Evolutionary conservation across 2,797 vertebrate genomes (phyloP).

Genomic region (Distichodus sexfasciatus): DNA sequence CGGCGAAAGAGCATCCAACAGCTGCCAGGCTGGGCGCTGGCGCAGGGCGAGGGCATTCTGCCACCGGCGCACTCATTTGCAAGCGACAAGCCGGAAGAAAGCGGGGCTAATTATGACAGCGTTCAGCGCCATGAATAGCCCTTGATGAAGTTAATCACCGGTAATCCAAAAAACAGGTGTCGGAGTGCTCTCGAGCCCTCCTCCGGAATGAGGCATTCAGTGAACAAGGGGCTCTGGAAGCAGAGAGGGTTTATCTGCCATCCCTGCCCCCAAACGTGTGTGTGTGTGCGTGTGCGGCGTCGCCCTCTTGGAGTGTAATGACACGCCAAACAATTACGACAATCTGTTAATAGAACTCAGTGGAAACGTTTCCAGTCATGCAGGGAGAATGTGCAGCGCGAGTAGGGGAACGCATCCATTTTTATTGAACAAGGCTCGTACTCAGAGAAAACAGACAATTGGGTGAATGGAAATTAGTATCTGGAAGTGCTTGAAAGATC

Average conservation of each 20-base stretch:
- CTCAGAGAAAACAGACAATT: conserved; percentile 57
- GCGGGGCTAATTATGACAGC: conserved; percentile 79
- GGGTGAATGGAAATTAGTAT: too few relatives aligned
- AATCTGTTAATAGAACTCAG: conserved; percentile 33
- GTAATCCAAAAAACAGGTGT: conserved; percentile 79
- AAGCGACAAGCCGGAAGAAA: conserved; percentile 76
- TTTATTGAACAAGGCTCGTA: conserved; percentile 52
- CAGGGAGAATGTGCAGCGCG: background rate
- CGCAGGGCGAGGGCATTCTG: conserved; percentile 73
- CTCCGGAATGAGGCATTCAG: conserved; percentile 66
- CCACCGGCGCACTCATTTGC: conserved; percentile 77
- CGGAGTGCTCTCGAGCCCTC: conserved; percentile 61
- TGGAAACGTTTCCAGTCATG: conserved; percentile 23
- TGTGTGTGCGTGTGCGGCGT: too few relatives aligned
- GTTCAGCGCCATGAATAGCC: conserved; percentile 78
- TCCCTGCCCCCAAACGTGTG: conserved; percentile 3
- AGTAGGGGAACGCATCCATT: conserved; percentile 34
- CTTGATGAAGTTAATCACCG: conserved; percentile 80
- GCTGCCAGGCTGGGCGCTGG: conserved; percentile 68
- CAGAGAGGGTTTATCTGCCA: conserved; percentile 23
- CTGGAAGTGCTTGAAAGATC: background rate
- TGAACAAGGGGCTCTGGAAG: conserved; percentile 41
- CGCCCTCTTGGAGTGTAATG: conserved; percentile 18
- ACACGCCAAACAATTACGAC: conserved; percentile 24
- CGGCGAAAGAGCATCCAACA: conserved; percentile 23